Evolutionary conservation across 2,888 invertebrate genomes (phyloP).

Genomic region (Tachina grossa): DNA sequence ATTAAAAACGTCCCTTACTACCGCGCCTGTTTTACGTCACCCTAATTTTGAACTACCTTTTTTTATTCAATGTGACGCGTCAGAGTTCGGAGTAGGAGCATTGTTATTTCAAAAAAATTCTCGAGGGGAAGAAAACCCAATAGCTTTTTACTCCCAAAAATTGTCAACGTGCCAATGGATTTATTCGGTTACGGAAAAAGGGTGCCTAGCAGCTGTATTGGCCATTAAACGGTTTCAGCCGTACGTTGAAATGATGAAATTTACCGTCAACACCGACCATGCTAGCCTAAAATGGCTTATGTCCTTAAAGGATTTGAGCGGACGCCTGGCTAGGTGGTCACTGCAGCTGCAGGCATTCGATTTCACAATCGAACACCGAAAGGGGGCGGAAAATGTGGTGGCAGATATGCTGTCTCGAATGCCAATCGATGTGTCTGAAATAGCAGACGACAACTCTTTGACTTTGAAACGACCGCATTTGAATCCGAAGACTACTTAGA

Average conservation of each 20-base stretch:
- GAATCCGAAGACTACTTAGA: constrained; percentile 37
- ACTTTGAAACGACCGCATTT: constrained; percentile 4
- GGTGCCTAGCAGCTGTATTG: background rate
- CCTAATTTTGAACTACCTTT: background rate
- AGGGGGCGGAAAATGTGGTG: no score
- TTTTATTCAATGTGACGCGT: background rate
- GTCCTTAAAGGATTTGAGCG: no score
- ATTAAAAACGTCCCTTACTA: background rate
- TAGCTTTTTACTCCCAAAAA: background rate
- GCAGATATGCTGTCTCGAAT: no score
- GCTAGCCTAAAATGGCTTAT: background rate
- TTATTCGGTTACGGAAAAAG: background rate
- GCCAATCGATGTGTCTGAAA: constrained; percentile 10
- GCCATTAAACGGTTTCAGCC: constrained; percentile 1
- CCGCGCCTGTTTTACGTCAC: background rate
- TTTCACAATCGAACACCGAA: no score
- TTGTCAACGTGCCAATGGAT: background rate
- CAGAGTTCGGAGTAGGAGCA: background rate
- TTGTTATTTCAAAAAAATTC: background rate
- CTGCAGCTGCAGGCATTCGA: no score
- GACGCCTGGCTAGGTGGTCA: no score
- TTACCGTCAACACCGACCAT: background rate
- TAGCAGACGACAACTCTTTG: background rate
- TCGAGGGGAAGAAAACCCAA: background rate
- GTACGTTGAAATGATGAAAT: constrained; percentile 6